Base-by-base conservation (phyloP, 2,113 vertebrate genomes). In the Clarias gariepinus region DNA sequence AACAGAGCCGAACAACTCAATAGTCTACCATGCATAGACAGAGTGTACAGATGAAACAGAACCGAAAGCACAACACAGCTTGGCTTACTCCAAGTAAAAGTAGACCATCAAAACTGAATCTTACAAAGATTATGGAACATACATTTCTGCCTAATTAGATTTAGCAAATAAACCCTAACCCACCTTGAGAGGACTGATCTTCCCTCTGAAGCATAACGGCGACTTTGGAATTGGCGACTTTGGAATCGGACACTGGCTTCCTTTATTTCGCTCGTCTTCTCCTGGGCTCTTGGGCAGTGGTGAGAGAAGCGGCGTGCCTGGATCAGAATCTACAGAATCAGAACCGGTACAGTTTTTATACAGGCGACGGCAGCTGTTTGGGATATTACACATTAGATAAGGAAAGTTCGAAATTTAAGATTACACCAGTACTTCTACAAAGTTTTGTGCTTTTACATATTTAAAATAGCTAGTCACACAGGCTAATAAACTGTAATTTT, bases 281-380 rank as follows among this genome's bases (percentile, higher is more conserved):
- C 52, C 64, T 15, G 30, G 41, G 33, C 52, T 81, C 52, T 76
- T 84, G 74, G 81, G 78, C 76, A 89, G 73, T 6, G 88, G 88
- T 9, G 89, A 88, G 64, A 88, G 64, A 47, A 78, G 41, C 71
- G 84, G 85, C 36, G 85, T 63, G 23, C 47, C 66, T 12, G 81
- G 52, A 21, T 77, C 84, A 36, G 84, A 84, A 85, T 91, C 90
- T 91, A 86, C 23, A 58, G 1, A 28, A 68, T 2, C 47, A 47
- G 7, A 47, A 47, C 47, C 47, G 33, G n/a, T n/a, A 83, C 9
- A 77, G 58, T 11, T 28, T 63, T 30, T 18, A 47, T 3, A 85
- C 8, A 52, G 30, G 60, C 78, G 61, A 2, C 25, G 3, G 16
- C 78, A 61, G 5, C 4, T 58, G 53, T 19, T 30, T 18, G 52